Conservation (phyloP, 2,113 vertebrate species). For the Brachyhypopomus occidentalis region DNA sequence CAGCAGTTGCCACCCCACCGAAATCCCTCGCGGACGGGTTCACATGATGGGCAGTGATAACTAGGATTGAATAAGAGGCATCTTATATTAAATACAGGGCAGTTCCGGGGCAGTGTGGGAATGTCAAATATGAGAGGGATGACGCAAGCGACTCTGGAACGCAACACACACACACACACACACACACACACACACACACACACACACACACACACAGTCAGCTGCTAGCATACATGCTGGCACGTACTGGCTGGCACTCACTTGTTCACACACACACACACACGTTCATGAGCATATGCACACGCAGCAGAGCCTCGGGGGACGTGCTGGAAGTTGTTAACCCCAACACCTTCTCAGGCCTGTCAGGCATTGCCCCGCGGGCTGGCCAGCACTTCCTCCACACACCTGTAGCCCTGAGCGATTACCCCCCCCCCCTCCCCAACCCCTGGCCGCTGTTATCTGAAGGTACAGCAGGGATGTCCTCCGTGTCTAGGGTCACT, state of each 20-base stretch:
- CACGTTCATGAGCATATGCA: background rate
- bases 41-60: background rate
- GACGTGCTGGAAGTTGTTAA: background rate
- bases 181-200: background rate
- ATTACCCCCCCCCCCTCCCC: too few relatives aligned
- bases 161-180: background rate
- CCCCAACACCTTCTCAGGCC: background rate
- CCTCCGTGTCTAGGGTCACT: too few relatives aligned
- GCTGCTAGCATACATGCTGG: background rate
- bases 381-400: background rate
- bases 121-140: constrained; percentile 8
- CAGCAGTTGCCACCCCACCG: background rate
- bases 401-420: constrained; percentile 21
- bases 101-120: background rate
- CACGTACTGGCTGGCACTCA: background rate
- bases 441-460: background rate
- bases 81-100: constrained; percentile 21
- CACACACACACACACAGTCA: background rate
- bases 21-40: background rate
- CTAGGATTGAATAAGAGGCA: background rate
- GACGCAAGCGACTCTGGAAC: background rate
- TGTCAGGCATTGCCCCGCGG: constrained; percentile 21
- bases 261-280: background rate
- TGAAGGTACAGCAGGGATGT: too few relatives aligned
- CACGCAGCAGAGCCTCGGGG: background rate